These are phyloP conservation scores for Malurus elegans DNA, from an alignment of 2,113 vertebrate species.

Conservation along the genomic window DNA sequence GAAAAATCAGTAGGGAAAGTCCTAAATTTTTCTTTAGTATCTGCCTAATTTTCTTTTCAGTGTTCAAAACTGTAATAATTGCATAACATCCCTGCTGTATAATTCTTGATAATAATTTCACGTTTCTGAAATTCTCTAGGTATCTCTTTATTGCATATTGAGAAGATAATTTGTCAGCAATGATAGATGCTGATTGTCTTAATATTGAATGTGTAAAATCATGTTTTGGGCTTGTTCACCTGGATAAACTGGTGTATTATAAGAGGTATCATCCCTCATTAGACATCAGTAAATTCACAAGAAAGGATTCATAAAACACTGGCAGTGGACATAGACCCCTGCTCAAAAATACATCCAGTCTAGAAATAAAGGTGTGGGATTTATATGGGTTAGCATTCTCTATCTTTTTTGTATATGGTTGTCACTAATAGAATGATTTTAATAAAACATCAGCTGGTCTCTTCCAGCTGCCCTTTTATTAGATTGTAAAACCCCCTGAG, in stretches of 20 bases:
- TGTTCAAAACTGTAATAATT: background rate
- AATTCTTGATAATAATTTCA: background rate
- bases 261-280: background rate
- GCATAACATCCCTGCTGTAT: background rate
- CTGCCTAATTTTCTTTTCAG: background rate
- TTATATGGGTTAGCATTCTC: background rate
- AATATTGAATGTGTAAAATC: background rate
- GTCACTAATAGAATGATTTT: background rate
- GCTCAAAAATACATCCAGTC: background rate
- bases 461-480: background rate
- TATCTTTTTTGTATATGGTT: background rate
- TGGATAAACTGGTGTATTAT: background rate
- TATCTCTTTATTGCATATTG: background rate
- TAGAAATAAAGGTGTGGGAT: background rate
- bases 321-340: background rate
- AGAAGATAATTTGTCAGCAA: background rate
- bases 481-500: background rate
- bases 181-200: background rate
- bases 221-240: background rate
- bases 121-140: background rate
- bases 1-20: background rate
- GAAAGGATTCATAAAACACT: background rate
- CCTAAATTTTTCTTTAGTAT: background rate
- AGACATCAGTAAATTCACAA: background rate
- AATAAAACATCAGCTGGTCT: background rate